Percentiles rank a stretch among this genome's conserved stretches.
Evolutionary conservation across 1,140 invertebrate genomes (phyloP).

Genomic region (Aphidius gifuensis): DNA sequence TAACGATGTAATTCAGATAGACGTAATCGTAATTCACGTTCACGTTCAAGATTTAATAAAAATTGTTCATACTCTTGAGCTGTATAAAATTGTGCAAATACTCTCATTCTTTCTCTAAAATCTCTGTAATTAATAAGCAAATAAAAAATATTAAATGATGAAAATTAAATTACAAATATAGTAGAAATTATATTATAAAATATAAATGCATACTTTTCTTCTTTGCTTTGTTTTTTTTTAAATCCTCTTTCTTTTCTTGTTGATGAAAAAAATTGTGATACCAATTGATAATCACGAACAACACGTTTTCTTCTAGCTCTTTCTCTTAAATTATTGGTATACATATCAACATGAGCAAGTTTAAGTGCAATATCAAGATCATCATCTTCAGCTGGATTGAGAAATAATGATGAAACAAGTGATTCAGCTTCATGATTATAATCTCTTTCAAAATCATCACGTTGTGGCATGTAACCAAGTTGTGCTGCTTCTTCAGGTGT

Average conservation of each 20-base stretch:
- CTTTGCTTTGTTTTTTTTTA: constrained; percentile 67
- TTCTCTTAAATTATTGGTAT: constrained; percentile 79
- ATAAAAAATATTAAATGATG: constrained; percentile 4
- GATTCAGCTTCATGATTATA: constrained; percentile 90
- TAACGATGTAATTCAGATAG: constrained; percentile 81
- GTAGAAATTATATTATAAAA: constrained; percentile 1
- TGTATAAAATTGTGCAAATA: constrained; percentile 85
- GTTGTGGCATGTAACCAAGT: constrained; percentile 92
- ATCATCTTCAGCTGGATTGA: constrained; percentile 78
- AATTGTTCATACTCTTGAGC: constrained; percentile 79
- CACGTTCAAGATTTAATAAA: constrained; percentile 72
- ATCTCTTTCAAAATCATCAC: constrained; percentile 95
- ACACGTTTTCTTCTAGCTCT: constrained; percentile 83
- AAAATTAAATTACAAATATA: not conserved
- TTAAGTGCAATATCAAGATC: constrained; percentile 78
- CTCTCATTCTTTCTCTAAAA: constrained; percentile 75
- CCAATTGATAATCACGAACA: constrained; percentile 81
- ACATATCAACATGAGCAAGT: constrained; percentile 77
- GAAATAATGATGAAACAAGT: constrained; percentile 76
- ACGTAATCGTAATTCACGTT: constrained; percentile 77
- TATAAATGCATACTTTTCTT: constrained; percentile 59
- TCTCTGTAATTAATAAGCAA: constrained; percentile 56
- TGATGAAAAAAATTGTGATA: constrained; percentile 72
- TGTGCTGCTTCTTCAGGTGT: constrained; percentile 78
- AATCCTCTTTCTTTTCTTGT: constrained; percentile 56